Evolutionary conservation across 2,113 vertebrate species (phyloP).

Genomic region (Bufo gargarizans): DNA sequence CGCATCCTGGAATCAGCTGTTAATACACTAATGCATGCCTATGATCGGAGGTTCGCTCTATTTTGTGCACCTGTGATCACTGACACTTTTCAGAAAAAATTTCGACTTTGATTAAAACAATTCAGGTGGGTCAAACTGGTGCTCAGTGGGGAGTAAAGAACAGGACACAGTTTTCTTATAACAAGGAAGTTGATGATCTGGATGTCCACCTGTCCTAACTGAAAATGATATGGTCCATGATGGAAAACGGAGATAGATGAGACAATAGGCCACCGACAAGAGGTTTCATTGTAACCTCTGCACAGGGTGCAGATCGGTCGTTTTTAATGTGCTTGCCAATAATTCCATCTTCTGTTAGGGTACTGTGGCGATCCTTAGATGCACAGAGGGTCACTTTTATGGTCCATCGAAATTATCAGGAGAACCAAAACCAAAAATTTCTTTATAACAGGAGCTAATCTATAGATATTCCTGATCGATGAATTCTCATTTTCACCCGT

Average conservation of each 20-base stretch:
- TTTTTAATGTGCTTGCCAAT: neutral
- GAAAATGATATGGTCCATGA: neutral
- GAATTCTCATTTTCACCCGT: too few relatives aligned
- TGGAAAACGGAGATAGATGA: neutral
- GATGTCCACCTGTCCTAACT: neutral
- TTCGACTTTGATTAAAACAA: slow-evolving; percentile 9
- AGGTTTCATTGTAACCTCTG: neutral
- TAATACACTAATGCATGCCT: slow-evolving; percentile 42
- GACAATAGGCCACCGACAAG: neutral
- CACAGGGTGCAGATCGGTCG: neutral
- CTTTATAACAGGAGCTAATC: too few relatives aligned
- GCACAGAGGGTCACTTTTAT: too few relatives aligned
- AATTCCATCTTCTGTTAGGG: neutral
- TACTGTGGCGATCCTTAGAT: neutral
- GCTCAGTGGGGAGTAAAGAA: neutral
- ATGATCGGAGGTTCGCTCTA: neutral
- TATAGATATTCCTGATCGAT: too few relatives aligned
- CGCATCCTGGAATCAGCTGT: slow-evolving; percentile 40
- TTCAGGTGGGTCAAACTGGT: neutral
- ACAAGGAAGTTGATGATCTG: neutral
- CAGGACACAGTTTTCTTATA: neutral
- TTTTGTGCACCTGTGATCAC: slow-evolving; percentile 26
- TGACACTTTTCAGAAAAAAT: slow-evolving; percentile 9
- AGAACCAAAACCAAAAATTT: too few relatives aligned
- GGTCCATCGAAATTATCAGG: too few relatives aligned